Percentiles rank a stretch among this genome's conserved stretches.
Conservation (phyloP, 1,140 invertebrate genomes). For the Halictus rubicundus region DNA sequence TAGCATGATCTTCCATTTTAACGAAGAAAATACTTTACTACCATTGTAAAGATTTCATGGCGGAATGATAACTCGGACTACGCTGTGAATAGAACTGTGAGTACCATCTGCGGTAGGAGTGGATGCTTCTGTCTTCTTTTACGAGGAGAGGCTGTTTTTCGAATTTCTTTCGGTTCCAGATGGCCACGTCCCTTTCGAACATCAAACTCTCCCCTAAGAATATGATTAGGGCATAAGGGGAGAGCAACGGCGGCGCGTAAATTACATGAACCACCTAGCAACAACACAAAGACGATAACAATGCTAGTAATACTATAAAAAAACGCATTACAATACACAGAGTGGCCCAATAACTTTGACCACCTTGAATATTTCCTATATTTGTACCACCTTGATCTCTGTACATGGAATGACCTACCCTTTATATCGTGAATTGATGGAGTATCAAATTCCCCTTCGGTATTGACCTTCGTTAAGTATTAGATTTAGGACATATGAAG, state of each 20-base stretch:
- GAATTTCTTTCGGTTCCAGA: slow-evolving; percentile 95
- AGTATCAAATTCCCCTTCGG: no score
- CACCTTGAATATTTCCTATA: no score
- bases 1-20: background rate
- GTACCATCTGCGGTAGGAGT: slow-evolving; percentile 90
- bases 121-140: slow-evolving; percentile 87
- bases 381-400: no score
- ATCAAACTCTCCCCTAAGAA: slow-evolving; percentile 88
- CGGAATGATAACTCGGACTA: slow-evolving; percentile 83
- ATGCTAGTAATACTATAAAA: background rate
- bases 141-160: slow-evolving; percentile 87
- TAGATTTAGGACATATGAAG: no score
- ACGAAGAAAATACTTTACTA: slow-evolving; percentile 36
- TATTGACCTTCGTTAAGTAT: no score
- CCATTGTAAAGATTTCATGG: slow-evolving; percentile 70
- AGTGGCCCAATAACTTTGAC: no score
- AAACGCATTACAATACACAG: no score
- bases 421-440: no score
- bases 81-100: slow-evolving; percentile 92
- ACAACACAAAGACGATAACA: background rate
- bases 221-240: slow-evolving; percentile 85
- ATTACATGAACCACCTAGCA: slow-evolving; percentile 87
- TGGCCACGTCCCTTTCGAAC: slow-evolving; percentile 91
- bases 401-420: no score
- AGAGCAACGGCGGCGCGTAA: slow-evolving; percentile 83